A percentile compares a stretch with the other conserved stretches of the same genome.
phyloP scores from a whole-genome alignment of 2,113 vertebrate species.

The Carassius carassius region DNA sequence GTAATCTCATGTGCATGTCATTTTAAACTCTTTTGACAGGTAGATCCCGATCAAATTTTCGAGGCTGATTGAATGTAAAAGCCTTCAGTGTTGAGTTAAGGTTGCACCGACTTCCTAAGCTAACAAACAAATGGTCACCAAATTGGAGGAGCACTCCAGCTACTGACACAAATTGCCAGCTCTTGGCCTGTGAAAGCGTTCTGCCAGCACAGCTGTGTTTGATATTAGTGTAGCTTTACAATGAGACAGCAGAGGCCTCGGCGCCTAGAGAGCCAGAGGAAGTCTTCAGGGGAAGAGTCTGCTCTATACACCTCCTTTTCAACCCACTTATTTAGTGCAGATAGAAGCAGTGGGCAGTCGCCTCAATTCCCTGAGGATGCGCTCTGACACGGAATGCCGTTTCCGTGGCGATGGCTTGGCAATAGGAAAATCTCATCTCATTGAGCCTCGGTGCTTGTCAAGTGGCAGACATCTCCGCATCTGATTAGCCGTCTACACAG shows the following conservation, averaged over 20 bases:
- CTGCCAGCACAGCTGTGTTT: constrained; percentile 43
- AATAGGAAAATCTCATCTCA: constrained; percentile 30
- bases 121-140: constrained; percentile 33
- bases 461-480: constrained; percentile 34
- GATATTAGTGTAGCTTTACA: constrained; percentile 33
- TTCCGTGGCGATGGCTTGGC: constrained; percentile 54
- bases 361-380: constrained; percentile 24
- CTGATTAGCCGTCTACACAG: constrained; percentile 35
- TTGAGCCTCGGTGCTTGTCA: constrained; percentile 41
- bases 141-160: not conserved
- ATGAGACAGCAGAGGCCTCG: constrained; percentile 22
- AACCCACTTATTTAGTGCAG: constrained; percentile 26
- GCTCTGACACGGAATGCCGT: constrained; percentile 40
- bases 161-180: constrained; percentile 12
- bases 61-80: constrained; percentile 4
- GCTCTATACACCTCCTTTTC: constrained; percentile 22
- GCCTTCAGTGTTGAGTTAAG: not conserved
- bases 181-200: constrained; percentile 21
- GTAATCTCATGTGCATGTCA: not conserved
- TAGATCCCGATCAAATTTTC: not conserved
- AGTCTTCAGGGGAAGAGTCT: constrained; percentile 2
- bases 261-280: constrained; percentile 7
- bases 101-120: not conserved
- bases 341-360: constrained; percentile 30
- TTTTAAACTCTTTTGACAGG: not conserved